phyloP scores from a whole-genome alignment of 1,140 invertebrate species.

The Nasonia giraulti region DNA sequence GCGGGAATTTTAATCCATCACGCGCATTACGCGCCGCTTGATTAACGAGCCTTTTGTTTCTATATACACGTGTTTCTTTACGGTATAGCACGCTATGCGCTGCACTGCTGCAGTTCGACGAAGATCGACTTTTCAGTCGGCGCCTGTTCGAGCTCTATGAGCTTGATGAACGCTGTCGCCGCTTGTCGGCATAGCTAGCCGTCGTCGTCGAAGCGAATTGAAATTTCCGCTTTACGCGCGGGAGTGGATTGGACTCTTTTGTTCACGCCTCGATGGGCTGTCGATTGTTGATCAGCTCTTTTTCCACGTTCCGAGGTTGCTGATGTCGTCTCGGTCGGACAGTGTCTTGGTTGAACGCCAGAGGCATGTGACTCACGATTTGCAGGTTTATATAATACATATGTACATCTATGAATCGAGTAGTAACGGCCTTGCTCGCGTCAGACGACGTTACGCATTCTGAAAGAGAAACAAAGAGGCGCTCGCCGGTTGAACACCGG shows the following conservation, averaged over 20 bases:
- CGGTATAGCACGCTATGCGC: background rate
- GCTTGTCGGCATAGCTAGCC: no score
- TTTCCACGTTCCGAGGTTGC: background rate
- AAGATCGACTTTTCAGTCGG: background rate
- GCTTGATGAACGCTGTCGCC: background rate
- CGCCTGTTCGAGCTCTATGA: background rate
- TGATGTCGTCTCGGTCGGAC: no score
- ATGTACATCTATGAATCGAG: background rate
- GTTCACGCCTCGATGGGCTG: background rate
- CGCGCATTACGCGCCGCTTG: conserved; percentile 57
- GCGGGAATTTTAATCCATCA: conserved; percentile 64
- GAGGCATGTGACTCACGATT: no score
- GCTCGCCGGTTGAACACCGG: no score
- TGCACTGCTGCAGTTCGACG: background rate
- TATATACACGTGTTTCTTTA: background rate
- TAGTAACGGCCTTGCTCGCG: background rate
- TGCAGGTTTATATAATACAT: no score
- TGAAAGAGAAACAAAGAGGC: background rate
- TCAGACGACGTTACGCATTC: background rate
- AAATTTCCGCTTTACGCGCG: conserved; percentile 53
- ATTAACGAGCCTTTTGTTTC: conserved; percentile 59
- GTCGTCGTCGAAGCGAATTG: background rate
- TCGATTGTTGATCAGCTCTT: background rate
- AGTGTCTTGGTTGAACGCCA: no score
- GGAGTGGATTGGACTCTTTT: conserved; percentile 42